phyloP scores from a whole-genome alignment of 2,888 invertebrate genomes.

The Noctua pronuba region DNA sequence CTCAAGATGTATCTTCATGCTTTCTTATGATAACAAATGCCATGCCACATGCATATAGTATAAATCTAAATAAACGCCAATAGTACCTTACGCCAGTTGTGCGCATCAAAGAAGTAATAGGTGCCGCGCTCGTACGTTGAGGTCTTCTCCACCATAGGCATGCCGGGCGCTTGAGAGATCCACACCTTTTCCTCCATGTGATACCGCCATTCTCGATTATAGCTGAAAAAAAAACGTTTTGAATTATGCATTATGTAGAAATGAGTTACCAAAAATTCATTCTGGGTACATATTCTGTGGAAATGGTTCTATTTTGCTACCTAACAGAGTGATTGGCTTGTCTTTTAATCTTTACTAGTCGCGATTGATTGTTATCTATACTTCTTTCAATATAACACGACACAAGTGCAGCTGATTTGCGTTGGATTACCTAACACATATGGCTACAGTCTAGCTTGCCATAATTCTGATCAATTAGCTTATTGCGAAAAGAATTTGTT shows the following conservation, averaged over 20 bases:
- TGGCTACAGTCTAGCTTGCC: slow-evolving; percentile 3
- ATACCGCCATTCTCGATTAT: slow-evolving; percentile 99
- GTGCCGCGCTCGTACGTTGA: slow-evolving; percentile 99
- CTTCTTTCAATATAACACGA: not conserved
- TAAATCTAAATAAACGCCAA: slow-evolving; percentile 52
- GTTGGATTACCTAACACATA: not conserved
- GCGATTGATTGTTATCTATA: not conserved
- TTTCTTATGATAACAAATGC: not conserved
- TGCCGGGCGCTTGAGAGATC: slow-evolving; percentile 99
- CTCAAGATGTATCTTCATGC: not conserved
- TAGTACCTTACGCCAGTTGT: slow-evolving; percentile 97
- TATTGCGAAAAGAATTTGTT: slow-evolving; percentile 10
- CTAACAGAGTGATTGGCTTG: not conserved
- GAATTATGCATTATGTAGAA: not conserved
- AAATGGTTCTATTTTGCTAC: slow-evolving; percentile 8
- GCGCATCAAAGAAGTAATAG: slow-evolving; percentile 99
- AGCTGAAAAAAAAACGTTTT: slow-evolving; percentile 90
- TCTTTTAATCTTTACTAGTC: not conserved
- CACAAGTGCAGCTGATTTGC: not conserved
- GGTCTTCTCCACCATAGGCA: slow-evolving; percentile 98
- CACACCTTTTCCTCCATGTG: slow-evolving; percentile 99
- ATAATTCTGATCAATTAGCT: not conserved
- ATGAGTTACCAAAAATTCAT: not conserved
- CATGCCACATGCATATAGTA: slow-evolving; percentile 38
- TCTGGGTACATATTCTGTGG: not conserved